These are phyloP conservation scores for Linepithema humile DNA, from an alignment of 1,140 invertebrate genomes.

Conservation along the genomic window DNA sequence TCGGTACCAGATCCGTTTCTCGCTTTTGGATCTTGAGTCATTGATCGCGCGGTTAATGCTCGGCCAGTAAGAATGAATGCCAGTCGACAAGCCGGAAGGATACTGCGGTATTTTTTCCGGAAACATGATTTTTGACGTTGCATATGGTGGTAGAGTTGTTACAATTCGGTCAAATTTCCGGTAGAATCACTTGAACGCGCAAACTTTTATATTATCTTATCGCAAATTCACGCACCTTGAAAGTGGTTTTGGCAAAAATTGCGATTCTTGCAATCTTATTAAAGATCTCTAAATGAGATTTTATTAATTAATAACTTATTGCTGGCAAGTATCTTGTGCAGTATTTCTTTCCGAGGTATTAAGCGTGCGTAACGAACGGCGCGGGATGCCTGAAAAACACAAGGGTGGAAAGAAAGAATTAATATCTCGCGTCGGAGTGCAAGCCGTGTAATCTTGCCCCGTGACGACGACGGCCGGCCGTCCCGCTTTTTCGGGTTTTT, in stretches of 20 bases:
- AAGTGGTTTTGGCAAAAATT: not conserved
- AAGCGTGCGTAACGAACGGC: slow-evolving; percentile 34
- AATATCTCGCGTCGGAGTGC: slow-evolving; percentile 58
- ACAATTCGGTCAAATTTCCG: slow-evolving; percentile 47
- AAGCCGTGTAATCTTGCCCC: slow-evolving; percentile 55
- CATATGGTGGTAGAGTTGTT: slow-evolving; percentile 4
- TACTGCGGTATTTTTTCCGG: slow-evolving; percentile 64
- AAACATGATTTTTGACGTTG: slow-evolving; percentile 3
- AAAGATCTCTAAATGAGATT: not conserved
- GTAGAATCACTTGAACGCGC: not conserved
- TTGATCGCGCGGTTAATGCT: slow-evolving; percentile 7
- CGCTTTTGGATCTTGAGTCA: slow-evolving; percentile 30
- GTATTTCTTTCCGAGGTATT: slow-evolving; percentile 11
- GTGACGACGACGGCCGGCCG: slow-evolving; percentile 48
- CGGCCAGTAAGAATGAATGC: slow-evolving; percentile 7
- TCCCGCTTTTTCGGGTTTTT: slow-evolving; percentile 51
- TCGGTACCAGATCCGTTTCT: slow-evolving; percentile 37
- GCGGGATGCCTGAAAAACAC: slow-evolving; percentile 24
- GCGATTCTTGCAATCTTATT: not conserved
- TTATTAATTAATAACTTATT: not conserved
- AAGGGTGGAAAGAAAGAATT: slow-evolving; percentile 62
- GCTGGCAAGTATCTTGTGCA: not conserved
- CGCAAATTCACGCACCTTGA: not conserved
- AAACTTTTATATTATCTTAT: not conserved
- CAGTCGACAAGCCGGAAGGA: slow-evolving; percentile 62